These are phyloP conservation scores for Acrocephalus kingi DNA, from an alignment of 2,113 vertebrate species.

Conservation along the genomic window DNA sequence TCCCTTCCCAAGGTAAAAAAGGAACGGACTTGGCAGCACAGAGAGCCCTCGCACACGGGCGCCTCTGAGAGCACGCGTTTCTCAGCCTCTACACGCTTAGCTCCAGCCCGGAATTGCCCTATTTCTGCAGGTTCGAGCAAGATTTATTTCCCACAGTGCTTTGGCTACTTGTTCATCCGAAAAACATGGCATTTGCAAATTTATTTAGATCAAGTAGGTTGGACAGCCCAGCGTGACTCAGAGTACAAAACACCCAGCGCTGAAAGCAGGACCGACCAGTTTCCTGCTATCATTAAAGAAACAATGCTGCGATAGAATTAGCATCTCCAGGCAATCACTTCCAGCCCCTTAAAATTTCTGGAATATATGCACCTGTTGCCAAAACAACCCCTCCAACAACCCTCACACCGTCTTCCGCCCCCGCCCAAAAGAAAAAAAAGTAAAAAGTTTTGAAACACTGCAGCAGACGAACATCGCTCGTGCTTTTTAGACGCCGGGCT, in stretches of 20 bases:
- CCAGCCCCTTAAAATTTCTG: neutral
- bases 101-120: neutral
- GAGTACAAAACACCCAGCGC: neutral
- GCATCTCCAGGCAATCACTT: neutral
- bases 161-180: neutral
- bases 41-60: neutral
- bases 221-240: conserved; percentile 27
- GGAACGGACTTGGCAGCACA: neutral
- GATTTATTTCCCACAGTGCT: conserved; percentile 27
- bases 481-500: neutral
- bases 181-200: neutral
- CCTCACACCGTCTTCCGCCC: neutral
- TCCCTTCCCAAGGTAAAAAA: neutral
- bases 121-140: conserved; percentile 4
- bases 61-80: neutral
- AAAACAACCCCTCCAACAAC: neutral
- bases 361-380: neutral
- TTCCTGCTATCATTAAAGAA: neutral
- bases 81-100: neutral
- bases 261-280: conserved; percentile 28
- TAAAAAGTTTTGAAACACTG: neutral
- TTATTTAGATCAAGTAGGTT: conserved; percentile 14
- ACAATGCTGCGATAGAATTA: neutral
- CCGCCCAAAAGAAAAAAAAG: rapidly evolving
- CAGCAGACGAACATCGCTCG: rapidly evolving